Evolutionary conservation across 2,113 vertebrate species (phyloP).

Genomic region (Elgaria multicarinata): DNA sequence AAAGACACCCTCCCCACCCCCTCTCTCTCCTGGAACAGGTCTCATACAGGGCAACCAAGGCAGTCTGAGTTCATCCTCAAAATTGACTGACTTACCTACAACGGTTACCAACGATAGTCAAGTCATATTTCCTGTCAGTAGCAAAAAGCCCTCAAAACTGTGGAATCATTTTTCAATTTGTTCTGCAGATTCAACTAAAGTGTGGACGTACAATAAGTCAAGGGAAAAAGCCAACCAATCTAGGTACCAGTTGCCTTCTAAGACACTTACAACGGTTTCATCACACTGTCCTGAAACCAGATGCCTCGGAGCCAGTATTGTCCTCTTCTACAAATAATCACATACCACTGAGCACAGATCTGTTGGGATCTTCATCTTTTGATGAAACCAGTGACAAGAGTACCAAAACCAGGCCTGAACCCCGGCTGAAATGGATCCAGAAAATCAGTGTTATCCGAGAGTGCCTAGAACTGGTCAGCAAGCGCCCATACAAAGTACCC

Average conservation of each 20-base stretch:
- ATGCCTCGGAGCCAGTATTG: conserved; percentile 81
- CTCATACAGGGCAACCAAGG: no score
- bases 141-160: conserved; percentile 98
- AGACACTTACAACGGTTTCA: conserved; percentile 96
- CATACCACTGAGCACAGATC: conserved; percentile 77
- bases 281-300: conserved; percentile 86
- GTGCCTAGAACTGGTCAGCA: no score
- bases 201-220: conserved; percentile 96
- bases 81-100: conserved; percentile 75
- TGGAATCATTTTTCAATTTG: conserved; percentile 98
- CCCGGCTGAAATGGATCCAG: no score
- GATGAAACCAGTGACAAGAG: conserved; percentile 78
- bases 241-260: conserved; percentile 95
- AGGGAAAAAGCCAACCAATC: conserved; percentile 96
- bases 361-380: conserved; percentile 78
- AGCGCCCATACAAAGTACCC: no score
- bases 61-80: conserved; percentile 76
- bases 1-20: no score
- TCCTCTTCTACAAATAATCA: conserved; percentile 76
- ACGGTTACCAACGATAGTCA: conserved; percentile 77
- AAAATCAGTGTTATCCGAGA: no score
- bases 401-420: no score
- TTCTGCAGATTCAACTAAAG: conserved; percentile 93
- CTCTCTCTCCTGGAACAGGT: no score
- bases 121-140: conserved; percentile 82